Evolutionary conservation across 2,113 vertebrate species (phyloP), one percentile per base, ranked within the genome.

Genomic region (Dipodomys ordii): DNA sequence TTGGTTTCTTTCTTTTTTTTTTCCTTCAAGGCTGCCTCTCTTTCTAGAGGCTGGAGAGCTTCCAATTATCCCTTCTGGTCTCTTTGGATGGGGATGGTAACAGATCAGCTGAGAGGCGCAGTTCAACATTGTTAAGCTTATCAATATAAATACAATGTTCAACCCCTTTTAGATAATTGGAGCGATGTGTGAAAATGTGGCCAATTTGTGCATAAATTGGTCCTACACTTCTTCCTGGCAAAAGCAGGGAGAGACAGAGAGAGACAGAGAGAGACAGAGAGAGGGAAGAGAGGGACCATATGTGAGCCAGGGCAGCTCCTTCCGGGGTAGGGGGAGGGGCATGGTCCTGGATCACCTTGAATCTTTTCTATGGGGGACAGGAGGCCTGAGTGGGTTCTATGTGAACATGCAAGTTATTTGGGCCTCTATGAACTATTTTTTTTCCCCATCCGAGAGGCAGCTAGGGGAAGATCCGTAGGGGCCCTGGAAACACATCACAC

Each of bases 11-110:
- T 57, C 15, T 57, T 57, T 57, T 57, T 57, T 57, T 57, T 57
- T 57, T 57, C 97, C 97, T 97, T 98, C 98, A 98, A 98, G 98
- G 98, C 98, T 98, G 98, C 97, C 97, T 98, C 98, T 98, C 97
- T 98, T 98, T 97, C 98, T 98, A 96, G 97, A 97, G 97, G 97
- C 97, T 98, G 98, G 98, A 98, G 98, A 96, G 95, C 95, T 98
- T 98, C 98, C 98, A 98, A 98, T 98, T 97, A 98, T 97, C 98
- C 98, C 98, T 98, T 98, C 98, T 98, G 98, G 98, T 98, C 96
- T 95, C 98, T 97, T 98, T 98, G 98, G 98, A 98, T 98, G 98
- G 98, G 98, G 97, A 97, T 98, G 96, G 96, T 98, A 98, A 97
- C 97, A 98, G 98, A 98, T 97, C 98, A 98, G 98, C 96, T 95